Evolutionary conservation across 2,113 vertebrate species (phyloP).

Genomic region (Gracilinanus agilis): DNA sequence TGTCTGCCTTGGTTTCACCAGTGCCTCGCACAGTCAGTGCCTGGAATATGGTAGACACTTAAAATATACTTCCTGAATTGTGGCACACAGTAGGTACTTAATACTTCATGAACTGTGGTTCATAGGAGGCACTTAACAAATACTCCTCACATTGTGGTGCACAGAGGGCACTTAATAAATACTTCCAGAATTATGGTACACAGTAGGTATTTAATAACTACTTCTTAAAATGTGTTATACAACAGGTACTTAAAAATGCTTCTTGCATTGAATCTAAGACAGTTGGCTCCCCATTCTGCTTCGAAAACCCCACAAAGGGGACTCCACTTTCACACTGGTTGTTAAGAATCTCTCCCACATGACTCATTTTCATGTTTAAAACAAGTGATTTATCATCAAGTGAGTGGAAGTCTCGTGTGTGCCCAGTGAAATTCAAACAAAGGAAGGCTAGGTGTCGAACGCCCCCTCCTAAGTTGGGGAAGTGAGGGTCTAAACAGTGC

Average conservation of each 20-base stretch:
- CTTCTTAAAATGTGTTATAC: no score
- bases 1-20: background rate
- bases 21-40: background rate
- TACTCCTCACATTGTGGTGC: no score
- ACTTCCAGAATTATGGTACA: no score
- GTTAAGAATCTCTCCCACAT: background rate
- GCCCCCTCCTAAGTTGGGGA: background rate
- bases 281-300: background rate
- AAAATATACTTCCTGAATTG: no score
- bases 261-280: background rate
- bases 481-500: background rate
- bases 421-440: background rate
- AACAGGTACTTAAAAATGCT: background rate
- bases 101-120: no score
- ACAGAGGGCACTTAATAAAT: background rate
- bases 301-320: background rate
- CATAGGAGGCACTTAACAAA: no score
- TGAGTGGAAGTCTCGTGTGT: background rate
- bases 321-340: background rate
- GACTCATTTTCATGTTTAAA: background rate
- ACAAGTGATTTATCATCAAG: background rate
- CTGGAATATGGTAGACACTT: background rate
- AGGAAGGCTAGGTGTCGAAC: background rate
- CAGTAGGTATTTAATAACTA: background rate
- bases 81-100: no score